A percentile compares a stretch with the other conserved stretches of the same genome.
Conservation (phyloP, 2,888 invertebrate species). For the Brassicogethes aeneus region DNA sequence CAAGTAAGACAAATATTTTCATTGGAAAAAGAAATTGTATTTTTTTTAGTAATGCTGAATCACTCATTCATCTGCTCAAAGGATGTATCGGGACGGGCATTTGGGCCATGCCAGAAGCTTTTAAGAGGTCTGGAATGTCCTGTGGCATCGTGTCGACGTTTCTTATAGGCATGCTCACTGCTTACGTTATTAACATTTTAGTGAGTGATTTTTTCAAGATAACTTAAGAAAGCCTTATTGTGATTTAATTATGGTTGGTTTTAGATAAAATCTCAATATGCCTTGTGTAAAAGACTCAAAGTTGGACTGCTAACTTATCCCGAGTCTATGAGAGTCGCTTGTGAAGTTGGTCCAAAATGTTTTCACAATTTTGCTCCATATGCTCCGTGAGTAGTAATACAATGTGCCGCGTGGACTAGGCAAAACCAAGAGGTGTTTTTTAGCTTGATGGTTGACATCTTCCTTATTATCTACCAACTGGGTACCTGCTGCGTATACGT, state of each 20-base stretch:
- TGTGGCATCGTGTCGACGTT: conserved; percentile 68
- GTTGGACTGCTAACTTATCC: conserved; percentile 75
- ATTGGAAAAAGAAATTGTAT: no score
- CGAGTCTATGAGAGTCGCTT: conserved; percentile 66
- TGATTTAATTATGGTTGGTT: conserved; percentile 26
- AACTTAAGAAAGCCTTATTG: no score
- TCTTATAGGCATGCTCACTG: conserved; percentile 65
- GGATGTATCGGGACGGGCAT: conserved; percentile 88
- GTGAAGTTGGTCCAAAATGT: conserved; percentile 60
- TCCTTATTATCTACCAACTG: conserved; percentile 70
- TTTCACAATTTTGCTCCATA: conserved; percentile 48
- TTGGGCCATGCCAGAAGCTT: conserved; percentile 85
- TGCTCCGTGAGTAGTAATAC: conserved; percentile 33
- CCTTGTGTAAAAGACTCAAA: conserved; percentile 52
- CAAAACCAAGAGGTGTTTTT: conserved; percentile 4
- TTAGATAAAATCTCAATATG: conserved; percentile 48
- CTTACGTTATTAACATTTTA: conserved; percentile 50
- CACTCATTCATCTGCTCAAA: conserved; percentile 76
- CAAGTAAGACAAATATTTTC: no score
- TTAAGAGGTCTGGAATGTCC: conserved; percentile 70
- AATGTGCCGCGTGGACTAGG: no score
- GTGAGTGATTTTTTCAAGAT: conserved; percentile 3
- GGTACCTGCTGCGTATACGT: conserved; percentile 82
- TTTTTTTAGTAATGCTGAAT: conserved; percentile 63
- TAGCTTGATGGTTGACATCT: conserved; percentile 50